Evolutionary conservation across 2,797 vertebrate species (phyloP), one percentile per base, ranked within the genome.

Genomic region (Lacerta agilis): DNA sequence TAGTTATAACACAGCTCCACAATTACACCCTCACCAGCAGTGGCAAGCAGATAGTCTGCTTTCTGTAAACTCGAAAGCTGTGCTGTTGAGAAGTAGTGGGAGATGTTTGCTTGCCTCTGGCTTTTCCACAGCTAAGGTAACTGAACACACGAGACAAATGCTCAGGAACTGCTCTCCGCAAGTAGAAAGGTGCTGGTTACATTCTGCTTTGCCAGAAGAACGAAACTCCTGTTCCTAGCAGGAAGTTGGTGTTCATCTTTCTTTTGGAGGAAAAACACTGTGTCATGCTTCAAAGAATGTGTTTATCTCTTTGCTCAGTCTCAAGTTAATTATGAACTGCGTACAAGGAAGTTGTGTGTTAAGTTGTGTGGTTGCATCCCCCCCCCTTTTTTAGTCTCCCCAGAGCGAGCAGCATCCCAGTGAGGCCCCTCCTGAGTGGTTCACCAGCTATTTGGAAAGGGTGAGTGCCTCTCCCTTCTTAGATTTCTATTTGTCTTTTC

Each of bases 371-470:
- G 1, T 33, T 73, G 17, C 55, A 38, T 78, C 71, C 45, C 67
- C 18, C 11, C 64, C 33, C 36, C 64, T 38, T 49, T 36, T 78
- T 0, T 0, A 1, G 55, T 69, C 17, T 81, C 15, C 33, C 83
- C 55, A 89, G 88, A 77, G 33, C 27, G 79, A 49, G 6, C 25
- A 13, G 17, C 61, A 55, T 41, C 17, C 71, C 71, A 69, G 23
- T 27, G 78, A 86, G 36, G 58, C 27, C 20, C 78, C 88, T 82
- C 88, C 99, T 55, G 97, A 98, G 86, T 99, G 99, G 99, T 99
- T 99, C 89, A 97, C 98, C 49, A 98, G 97, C 58, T 99, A 99
- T 96, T 98, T 99, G 97, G 98, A 99, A 94, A 98, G 97, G 94
- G 99, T 99, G 94, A 97, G 97, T 95, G 9, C 81, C 1, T 64